Evolutionary conservation across 2,888 invertebrate genomes (phyloP), one percentile per base, ranked within the genome.

Genomic region (Pachliopta kotzebuea): DNA sequence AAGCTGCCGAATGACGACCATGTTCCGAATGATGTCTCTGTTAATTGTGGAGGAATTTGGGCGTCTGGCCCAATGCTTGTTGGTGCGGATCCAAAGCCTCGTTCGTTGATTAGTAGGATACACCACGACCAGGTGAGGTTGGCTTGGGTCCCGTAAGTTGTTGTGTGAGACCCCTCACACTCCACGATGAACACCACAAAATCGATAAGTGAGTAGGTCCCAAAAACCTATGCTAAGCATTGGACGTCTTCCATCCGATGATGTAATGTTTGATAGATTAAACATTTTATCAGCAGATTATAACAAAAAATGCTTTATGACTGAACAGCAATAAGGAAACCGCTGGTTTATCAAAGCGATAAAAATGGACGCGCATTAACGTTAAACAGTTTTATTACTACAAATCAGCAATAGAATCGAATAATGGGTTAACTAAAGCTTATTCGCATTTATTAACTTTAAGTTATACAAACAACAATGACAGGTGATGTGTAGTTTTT

Each of bases 281-380:
- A 58, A 52, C 21, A 20, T 55, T 21, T 66, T 62, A 66, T 62
- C 31, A 45, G 53, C 20, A 57, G 57, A 62, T 65, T 65, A 65
- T n/a, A 53, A 56, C 45, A 7, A 45, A 60, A 26, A 26, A 31
- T 23, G 21, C 53, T 58, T 57, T 23, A 58, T 61, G 31, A 56
- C n/a, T 62, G 54, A 37, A 31, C 54, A 55, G 29, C 58, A 62
- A 54, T 45, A 45, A 56, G 53, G 37, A 55, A 55, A 55, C 50
- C 37, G n/a, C 53, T 11, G 8, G n/a, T 26, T 58, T 65, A 65
- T 65, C 65, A 53, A 57, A 11, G 52, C 55, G 26, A 59, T 66
- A 64, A 62, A 65, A 61, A 59, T 54, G 49, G 49, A 55, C 59
- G 54, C 37, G 62, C 65, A 62, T 66, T 62, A 62, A 55, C 62